Evolutionary conservation across 2,797 vertebrate genomes (phyloP), one percentile per base, ranked within the genome.

Genomic region (Pagetopsis macropterus): DNA sequence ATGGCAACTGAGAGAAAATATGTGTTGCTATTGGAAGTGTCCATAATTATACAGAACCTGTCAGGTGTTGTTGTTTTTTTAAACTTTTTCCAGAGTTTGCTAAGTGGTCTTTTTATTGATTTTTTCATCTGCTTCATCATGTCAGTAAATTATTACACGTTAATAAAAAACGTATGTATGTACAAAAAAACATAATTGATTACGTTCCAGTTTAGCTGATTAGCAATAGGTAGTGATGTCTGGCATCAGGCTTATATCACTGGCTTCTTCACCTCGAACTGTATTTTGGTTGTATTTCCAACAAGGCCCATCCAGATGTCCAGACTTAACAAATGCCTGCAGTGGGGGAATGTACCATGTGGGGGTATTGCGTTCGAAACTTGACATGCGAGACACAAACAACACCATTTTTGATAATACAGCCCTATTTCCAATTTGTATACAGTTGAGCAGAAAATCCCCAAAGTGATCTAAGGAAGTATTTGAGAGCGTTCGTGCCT

Each of bases 371-470:
- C 1, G 1, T 64, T 68, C n/a, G 57, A 61, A 55, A 71, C 37
- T 4, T 3, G 50, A 70, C 7, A 31, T 16, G 16, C 13, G 2
- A 33, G 16, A 61, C 13, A 27, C 13, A 41, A 19, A 41, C 48
- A 72, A 62, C 62, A 14, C 60, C 1, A 8, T 7, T 7, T 37
- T 7, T 9, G 33, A 37, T 12, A 65, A 15, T 50, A 14, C 21
- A 68, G 19, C 17, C 57, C 15, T 56, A 37, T 40, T 16, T 64
- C 48, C 4, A 40, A 19, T 57, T 64, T 45, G 49, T 72, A 40
- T 17, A 54, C 54, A n/a, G 27, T 40, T 56, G 16, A 61, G 64
- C 49, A 33, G 9, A 71, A 43, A 48, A 62, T 3, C 17, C 3
- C 21, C 0, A 8, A 55, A 49, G 13, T 33, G 13, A 44, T 62